Conservation (phyloP, 2,888 invertebrate genomes). For the Callyntrura guangdongensis region DNA sequence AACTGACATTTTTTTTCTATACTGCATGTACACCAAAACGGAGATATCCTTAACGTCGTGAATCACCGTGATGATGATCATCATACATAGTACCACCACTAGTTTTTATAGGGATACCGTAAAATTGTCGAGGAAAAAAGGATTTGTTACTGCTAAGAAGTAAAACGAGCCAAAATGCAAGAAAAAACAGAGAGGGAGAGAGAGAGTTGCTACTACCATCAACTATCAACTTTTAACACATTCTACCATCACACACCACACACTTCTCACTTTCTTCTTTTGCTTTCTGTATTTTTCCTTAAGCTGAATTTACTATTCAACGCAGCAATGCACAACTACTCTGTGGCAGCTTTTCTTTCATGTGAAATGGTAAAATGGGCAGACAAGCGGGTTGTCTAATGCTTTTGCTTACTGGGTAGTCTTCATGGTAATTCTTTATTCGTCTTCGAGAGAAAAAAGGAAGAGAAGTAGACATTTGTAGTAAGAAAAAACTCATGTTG, state of each 20-base stretch:
- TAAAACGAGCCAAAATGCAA: conserved; percentile 54
- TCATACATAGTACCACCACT: conserved; percentile 27
- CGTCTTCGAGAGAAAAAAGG: neutral
- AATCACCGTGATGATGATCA: conserved; percentile 20
- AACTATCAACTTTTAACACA: conserved; percentile 1
- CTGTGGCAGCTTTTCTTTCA: neutral
- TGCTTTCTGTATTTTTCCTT: neutral
- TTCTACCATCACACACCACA: neutral
- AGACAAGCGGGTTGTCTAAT: neutral
- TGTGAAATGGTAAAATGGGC: conserved; percentile 21
- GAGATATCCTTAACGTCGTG: conserved; percentile 31
- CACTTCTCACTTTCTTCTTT: conserved; percentile 26
- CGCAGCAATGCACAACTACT: conserved; percentile 7
- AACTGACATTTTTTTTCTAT: conserved; percentile 30
- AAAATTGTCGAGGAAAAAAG: conserved; percentile 3
- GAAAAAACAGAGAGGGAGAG: conserved; percentile 4
- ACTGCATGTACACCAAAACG: neutral
- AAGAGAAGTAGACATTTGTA: neutral
- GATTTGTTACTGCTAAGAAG: conserved; percentile 2
- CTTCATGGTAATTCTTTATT: conserved; percentile 25
- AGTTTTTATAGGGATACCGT: neutral
- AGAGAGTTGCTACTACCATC: conserved; percentile 22
- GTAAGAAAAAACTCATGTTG: neutral
- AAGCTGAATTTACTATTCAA: conserved; percentile 43
- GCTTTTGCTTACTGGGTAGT: neutral